These are phyloP conservation scores for Passer domesticus DNA, from an alignment of 2,113 vertebrate genomes.

Conservation along the genomic window DNA sequence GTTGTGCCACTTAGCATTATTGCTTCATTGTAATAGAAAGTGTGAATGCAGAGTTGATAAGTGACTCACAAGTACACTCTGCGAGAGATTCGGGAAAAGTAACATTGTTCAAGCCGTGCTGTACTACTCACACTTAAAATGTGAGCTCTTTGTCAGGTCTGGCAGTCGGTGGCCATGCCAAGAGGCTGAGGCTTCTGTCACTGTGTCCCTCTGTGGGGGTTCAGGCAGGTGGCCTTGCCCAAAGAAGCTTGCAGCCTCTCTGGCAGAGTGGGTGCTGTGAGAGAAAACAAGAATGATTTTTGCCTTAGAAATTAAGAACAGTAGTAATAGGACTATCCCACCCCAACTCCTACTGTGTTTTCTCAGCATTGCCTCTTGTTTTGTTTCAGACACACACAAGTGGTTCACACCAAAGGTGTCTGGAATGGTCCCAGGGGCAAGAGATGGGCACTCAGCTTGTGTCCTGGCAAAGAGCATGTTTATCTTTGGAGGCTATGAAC, in stretches of 20 bases:
- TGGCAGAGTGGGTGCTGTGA: not conserved
- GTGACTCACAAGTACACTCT: not conserved
- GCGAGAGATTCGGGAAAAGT: not conserved
- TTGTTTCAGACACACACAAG: slow-evolving; percentile 83
- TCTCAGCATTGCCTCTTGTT: not conserved
- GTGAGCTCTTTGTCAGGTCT: not conserved
- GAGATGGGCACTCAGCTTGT: slow-evolving; percentile 95
- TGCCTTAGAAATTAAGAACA: not conserved
- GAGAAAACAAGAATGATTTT: not conserved
- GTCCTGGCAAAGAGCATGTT: slow-evolving; percentile 93
- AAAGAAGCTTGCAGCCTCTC: not conserved
- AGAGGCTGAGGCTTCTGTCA: not conserved
- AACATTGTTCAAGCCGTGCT: not conserved
- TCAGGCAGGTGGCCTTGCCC: not conserved
- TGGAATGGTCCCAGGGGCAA: slow-evolving; percentile 90
- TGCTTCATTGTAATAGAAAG: not conserved
- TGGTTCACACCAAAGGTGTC: slow-evolving; percentile 93
- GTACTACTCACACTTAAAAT: not conserved
- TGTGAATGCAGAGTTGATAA: not conserved
- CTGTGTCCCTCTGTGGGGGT: not conserved
- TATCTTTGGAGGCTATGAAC: slow-evolving; percentile 97
- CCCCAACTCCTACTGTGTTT: not conserved
- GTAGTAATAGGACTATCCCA: not conserved
- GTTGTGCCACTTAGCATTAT: not conserved
- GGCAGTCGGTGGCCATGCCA: not conserved